Evolutionary conservation across 2,888 invertebrate species (phyloP).

Genomic region (Alloplasta piceator): DNA sequence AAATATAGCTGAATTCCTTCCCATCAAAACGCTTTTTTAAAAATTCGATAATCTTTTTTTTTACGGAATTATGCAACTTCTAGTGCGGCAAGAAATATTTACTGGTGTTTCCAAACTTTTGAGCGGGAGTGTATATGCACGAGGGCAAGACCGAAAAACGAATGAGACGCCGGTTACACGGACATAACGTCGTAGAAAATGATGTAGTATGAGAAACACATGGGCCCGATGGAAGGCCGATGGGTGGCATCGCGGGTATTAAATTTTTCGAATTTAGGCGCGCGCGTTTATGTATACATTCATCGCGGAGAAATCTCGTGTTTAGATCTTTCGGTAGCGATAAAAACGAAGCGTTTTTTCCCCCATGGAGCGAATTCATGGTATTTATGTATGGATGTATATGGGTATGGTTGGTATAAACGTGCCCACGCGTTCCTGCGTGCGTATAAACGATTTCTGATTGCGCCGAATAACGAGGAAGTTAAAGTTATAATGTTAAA

Average conservation of each 20-base stretch:
- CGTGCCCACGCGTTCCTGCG: conserved; percentile 7
- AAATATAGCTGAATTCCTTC: no score
- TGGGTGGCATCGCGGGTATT: conserved; percentile 54
- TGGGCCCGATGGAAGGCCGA: conserved; percentile 33
- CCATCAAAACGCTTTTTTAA: no score
- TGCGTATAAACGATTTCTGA: neutral
- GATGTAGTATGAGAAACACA: conserved; percentile 56
- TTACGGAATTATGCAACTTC: no score
- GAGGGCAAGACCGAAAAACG: conserved; percentile 36
- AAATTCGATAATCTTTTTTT: no score
- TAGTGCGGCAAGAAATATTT: no score
- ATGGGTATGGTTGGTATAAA: neutral
- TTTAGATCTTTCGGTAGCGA: conserved; percentile 62
- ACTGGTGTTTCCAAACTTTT: no score
- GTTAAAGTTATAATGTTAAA: neutral
- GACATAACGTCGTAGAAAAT: conserved; percentile 47
- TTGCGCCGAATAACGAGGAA: neutral
- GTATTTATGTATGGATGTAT: conserved; percentile 49
- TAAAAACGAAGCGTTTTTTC: conserved; percentile 47
- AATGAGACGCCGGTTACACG: conserved; percentile 30
- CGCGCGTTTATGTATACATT: conserved; percentile 7
- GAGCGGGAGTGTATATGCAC: no score
- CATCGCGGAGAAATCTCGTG: conserved; percentile 60
- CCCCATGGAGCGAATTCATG: conserved; percentile 31
- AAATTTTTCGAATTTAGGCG: conserved; percentile 58